Evolutionary conservation across 2,888 invertebrate species (phyloP).

Genomic region (Calameuta filiformis): DNA sequence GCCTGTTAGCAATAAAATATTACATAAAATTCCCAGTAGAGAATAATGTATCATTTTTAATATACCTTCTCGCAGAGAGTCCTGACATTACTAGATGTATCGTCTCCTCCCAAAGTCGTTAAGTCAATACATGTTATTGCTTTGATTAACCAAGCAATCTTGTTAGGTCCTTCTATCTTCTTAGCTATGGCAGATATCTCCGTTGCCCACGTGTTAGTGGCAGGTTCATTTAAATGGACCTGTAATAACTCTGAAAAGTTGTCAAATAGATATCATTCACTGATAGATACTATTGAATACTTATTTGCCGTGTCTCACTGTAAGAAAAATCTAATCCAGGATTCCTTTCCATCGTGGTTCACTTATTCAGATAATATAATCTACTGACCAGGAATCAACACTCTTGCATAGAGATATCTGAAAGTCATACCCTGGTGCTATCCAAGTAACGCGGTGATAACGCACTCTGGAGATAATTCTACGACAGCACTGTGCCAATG

Average conservation of each 20-base stretch:
- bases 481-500: background rate
- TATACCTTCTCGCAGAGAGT: constrained; percentile 84
- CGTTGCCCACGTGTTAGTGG: constrained; percentile 39
- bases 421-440: background rate
- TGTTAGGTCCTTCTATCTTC: constrained; percentile 64
- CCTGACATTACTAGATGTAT: constrained; percentile 80
- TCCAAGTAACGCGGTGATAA: background rate
- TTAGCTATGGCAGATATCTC: constrained; percentile 42
- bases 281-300: background rate
- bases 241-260: background rate
- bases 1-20: constrained; percentile 65
- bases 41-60: background rate
- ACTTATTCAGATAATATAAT: background rate
- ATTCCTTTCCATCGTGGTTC: constrained; percentile 6
- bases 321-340: constrained; percentile 8
- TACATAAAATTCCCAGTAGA: background rate
- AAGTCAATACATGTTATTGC: constrained; percentile 90
- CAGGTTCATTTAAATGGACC: constrained; percentile 37
- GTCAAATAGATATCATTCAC: background rate
- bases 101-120: constrained; percentile 90
- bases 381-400: background rate
- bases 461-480: background rate
- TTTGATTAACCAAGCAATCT: constrained; percentile 81
- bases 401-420: background rate
- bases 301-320: background rate